Percentiles rank a stretch among this genome's conserved stretches.
These are phyloP conservation scores for Lycia hirtaria DNA, from an alignment of 2,888 invertebrate species.

Conservation along the genomic window DNA sequence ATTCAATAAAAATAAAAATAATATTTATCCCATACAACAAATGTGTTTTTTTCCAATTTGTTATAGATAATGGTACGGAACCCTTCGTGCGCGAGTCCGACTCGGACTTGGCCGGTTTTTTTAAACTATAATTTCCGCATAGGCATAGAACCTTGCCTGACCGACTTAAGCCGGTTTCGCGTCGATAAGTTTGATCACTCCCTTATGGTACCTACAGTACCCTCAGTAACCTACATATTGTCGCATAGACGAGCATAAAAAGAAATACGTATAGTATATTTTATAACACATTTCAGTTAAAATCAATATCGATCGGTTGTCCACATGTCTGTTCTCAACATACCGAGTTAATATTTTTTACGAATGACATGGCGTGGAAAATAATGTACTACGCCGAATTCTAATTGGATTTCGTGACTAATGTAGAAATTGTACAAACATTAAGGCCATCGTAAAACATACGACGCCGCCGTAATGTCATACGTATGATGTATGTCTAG, in stretches of 20 bases:
- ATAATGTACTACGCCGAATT: conserved; percentile 8
- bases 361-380: conserved; percentile 3
- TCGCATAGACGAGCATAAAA: not conserved
- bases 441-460: not conserved
- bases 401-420: conserved; percentile 12
- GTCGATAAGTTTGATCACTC: too few species aligned
- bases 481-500: not conserved
- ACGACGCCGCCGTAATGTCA: not conserved
- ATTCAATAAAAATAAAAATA: too few species aligned
- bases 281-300: conserved; percentile 22
- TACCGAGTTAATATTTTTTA: conserved; percentile 4
- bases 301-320: conserved; percentile 22
- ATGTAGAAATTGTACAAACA: conserved; percentile 4
- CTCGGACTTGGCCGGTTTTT: too few species aligned
- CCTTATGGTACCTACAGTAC: too few species aligned
- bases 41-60: too few species aligned
- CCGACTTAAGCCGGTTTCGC: too few species aligned
- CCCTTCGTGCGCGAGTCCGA: too few species aligned
- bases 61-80: too few species aligned
- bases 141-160: too few species aligned
- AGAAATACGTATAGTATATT: conserved; percentile 14
- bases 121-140: too few species aligned
- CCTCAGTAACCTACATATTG: conserved; percentile 12
- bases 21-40: too few species aligned
- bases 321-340: conserved; percentile 15